Evolutionary conservation across 2,113 vertebrate genomes (phyloP), one percentile per base, ranked within the genome.

Genomic region (Brachyhypopomus occidentalis): DNA sequence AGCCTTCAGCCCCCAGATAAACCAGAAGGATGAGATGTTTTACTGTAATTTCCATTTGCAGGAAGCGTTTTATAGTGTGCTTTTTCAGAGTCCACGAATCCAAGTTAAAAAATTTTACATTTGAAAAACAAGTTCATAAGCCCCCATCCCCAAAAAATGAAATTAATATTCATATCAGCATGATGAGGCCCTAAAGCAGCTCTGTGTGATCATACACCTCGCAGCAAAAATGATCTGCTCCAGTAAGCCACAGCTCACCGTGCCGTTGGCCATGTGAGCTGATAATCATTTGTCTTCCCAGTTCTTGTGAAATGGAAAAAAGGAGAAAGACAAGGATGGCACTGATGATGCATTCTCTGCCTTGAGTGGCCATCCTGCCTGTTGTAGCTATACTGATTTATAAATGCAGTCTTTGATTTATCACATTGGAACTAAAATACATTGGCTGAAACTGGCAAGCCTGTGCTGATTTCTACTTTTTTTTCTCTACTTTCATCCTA

Each of bases 241-340:
- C 23, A 58, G 80, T 88, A 83, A 81, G 82, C 75, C 87, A 89
- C 80, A 88, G 85, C 83, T 84, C 85, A 88, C 84, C 89, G 86
- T 88, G 87, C 87, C 89, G 86, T 83, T 89, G 45, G 84, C 52
- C 81, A 67, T 64, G 25, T 64, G 62, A 73, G 62, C 56, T 87
- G 67, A 87, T 73, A 69, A 83, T 83, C 77, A 84, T 5, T 20
- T 77, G n/a, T 5, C 16, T 63, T 25, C 27, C 8, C 7, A 77
- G 38, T 25, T 30, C 23, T 1, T 62, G 16, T 45, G 23, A 48
- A 75, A 38, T 60, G 20, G 55, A 58, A 20, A 58, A 64, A 30
- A 16, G 48, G 4, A 66, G 19, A 30, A 30, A 64, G 23, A 64
- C 3, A 3, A 64, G 12, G 4, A 17, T 30, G 27, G 16, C 62